Conservation (phyloP, 2,888 invertebrate species). For the Tanypteryx hageni region DNA sequence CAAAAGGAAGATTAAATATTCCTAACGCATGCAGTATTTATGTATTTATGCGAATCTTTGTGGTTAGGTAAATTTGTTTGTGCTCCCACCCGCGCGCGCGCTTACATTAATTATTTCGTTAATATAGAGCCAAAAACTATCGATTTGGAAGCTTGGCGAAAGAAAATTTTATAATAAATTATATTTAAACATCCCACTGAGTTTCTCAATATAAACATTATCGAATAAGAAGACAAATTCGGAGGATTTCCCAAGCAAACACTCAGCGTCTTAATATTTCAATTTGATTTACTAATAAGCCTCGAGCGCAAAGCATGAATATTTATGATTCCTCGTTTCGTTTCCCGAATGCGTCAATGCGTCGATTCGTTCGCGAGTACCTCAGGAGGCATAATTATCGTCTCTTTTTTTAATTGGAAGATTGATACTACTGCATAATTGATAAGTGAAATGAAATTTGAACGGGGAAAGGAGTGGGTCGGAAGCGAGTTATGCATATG, state of each 20-base stretch:
- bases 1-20: background rate
- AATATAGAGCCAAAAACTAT: too few relatives aligned
- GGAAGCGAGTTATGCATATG: slow-evolving; percentile 39
- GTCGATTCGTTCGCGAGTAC: background rate
- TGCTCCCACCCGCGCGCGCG: too few relatives aligned
- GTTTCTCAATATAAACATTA: too few relatives aligned
- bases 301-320: background rate
- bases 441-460: slow-evolving; percentile 35
- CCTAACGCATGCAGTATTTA: background rate
- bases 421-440: slow-evolving; percentile 43
- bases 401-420: background rate
- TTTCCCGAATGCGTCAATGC: background rate
- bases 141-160: too few relatives aligned
- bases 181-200: too few relatives aligned
- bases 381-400: background rate
- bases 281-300: background rate
- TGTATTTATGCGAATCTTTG: background rate
- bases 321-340: background rate
- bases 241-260: background rate
- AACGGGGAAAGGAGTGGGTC: background rate
- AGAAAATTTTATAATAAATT: too few relatives aligned
- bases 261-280: background rate
- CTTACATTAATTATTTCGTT: too few relatives aligned
- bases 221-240: too few relatives aligned
- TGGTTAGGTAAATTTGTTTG: too few relatives aligned